These are phyloP conservation scores for Psephotus haematonotus DNA, from an alignment of 2,113 vertebrate genomes.

Conservation along the genomic window DNA sequence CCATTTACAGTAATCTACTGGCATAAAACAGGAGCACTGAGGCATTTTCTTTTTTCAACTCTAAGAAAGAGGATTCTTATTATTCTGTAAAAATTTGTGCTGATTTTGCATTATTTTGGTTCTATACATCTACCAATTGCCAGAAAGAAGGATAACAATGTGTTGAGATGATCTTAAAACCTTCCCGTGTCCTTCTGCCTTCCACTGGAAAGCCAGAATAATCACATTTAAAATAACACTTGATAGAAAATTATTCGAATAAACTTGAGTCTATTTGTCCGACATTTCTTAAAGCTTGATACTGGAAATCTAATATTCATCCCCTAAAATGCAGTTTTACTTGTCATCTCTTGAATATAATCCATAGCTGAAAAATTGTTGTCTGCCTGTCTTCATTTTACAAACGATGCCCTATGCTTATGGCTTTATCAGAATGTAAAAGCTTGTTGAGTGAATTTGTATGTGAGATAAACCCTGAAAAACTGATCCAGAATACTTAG, in stretches of 20 bases:
- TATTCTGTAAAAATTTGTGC: background rate
- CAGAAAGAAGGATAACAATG: background rate
- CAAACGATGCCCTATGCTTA: background rate
- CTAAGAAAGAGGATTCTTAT: background rate
- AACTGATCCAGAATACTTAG: constrained; percentile 7
- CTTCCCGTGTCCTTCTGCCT: background rate
- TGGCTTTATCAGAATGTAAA: background rate
- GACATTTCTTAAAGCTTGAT: background rate
- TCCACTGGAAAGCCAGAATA: background rate
- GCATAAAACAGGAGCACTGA: background rate
- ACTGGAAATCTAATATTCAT: background rate
- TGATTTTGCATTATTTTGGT: background rate
- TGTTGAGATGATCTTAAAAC: background rate
- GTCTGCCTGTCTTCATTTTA: background rate
- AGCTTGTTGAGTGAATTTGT: constrained; percentile 1
- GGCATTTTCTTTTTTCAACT: background rate
- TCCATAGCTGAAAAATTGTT: background rate
- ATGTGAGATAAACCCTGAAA: background rate
- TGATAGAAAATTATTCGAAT: background rate
- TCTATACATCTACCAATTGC: background rate
- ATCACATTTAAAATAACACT: background rate
- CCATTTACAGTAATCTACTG: background rate
- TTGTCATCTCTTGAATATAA: constrained; percentile 4
- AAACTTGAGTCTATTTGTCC: background rate
- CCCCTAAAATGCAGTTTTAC: background rate